Evolutionary conservation across 2,113 vertebrate genomes (phyloP), one percentile per base, ranked within the genome.

Genomic region (Leptobrachium leishanense): DNA sequence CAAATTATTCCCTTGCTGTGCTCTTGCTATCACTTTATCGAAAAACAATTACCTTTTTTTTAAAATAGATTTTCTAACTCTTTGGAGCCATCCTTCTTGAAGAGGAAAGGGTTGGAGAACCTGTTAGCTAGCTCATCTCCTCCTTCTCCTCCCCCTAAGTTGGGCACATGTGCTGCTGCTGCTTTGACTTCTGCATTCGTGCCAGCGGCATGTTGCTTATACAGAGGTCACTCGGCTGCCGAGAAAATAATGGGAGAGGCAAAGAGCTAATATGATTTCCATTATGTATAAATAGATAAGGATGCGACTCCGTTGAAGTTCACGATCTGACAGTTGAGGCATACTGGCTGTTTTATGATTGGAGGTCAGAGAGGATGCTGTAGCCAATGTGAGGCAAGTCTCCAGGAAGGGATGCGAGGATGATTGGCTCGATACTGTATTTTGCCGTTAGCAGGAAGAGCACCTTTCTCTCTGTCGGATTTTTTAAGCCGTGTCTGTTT

Each of bases 231-330:
- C 64, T 55, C 44, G 39, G 31, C 11, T 39, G n/a, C 40, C 50
- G 46, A 2, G 8, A 41, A 15, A 72, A 72, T 54, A 72, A 72
- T 72, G 46, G 69, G 46, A 54, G 11, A 54, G 20, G 10, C 13
- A n/a, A 20, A 31, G 6, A 46, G 64, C 65, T 76, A 43, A 68
- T 68, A 43, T 43, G 5, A 63, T 74, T 62, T 74, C 73, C 55
- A 57, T 76, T 68, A 41, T 68, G 64, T 76, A 76, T 67, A 75
- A 65, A 76, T 55, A 68, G 74, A 76, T 76, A 76, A 76, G 74
- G 63, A n/a, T 20, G 69, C 44, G 43, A 65, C 66, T 76, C 50
- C 64, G 68, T 76, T 68, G 64, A 76, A 57, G 74, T 76, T 68
- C 46, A 20, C 40, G 20, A 20, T 76, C 44, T 77, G 67, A 70